These are phyloP conservation scores for Xanthia icteritia DNA, from an alignment of 2,888 invertebrate genomes.

Conservation along the genomic window DNA sequence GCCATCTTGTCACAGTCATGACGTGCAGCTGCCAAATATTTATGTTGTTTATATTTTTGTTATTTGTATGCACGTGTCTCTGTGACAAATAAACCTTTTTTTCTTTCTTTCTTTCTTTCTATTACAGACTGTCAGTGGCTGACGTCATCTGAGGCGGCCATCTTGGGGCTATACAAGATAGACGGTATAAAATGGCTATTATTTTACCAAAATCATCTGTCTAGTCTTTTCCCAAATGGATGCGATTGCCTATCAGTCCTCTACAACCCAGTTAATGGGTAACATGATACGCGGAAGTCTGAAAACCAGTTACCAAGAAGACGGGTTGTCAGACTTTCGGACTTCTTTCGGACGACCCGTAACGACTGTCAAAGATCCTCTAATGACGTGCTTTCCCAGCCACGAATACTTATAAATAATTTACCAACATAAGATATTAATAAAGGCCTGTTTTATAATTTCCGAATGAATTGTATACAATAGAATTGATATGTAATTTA, in stretches of 20 bases:
- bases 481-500: not conserved
- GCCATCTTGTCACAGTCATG: no score
- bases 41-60: no score
- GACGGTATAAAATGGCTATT: slow-evolving; percentile 6
- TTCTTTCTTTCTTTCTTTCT: no score
- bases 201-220: not conserved
- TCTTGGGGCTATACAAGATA: not conserved
- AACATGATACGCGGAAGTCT: not conserved
- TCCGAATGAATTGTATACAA: not conserved
- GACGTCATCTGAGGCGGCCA: not conserved
- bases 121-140: not conserved
- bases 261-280: not conserved
- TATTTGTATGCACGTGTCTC: no score
- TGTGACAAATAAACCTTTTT: no score
- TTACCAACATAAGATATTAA: not conserved
- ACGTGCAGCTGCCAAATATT: no score
- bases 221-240: not conserved
- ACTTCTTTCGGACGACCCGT: no score
- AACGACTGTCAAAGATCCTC: not conserved
- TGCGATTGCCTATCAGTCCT: not conserved
- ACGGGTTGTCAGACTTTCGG: not conserved
- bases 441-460: not conserved
- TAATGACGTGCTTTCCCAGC: not conserved
- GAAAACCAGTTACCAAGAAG: not conserved
- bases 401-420: not conserved